phyloP scores from a whole-genome alignment of 1,140 invertebrate genomes.

The Lordiphosa collinella region DNA sequence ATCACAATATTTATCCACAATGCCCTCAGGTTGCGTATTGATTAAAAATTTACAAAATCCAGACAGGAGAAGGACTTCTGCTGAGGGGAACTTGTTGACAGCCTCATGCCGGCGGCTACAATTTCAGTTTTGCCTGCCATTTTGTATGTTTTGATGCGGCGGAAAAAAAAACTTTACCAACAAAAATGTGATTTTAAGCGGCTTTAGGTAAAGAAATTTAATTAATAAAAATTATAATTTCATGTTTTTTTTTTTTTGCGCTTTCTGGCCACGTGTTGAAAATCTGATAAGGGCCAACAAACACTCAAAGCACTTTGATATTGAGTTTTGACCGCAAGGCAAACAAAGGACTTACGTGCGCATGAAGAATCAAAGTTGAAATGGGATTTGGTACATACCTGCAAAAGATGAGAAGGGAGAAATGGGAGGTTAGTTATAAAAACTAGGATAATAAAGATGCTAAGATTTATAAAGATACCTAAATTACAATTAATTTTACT shows the following conservation, averaged over 20 bases:
- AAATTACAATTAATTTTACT: too few species aligned
- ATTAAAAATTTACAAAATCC: slow-evolving; percentile 57
- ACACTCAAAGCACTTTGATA: slow-evolving; percentile 37
- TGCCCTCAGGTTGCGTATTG: slow-evolving; percentile 56
- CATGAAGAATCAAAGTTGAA: slow-evolving; percentile 30
- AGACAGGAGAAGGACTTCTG: neutral
- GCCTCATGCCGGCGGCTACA: slow-evolving; percentile 30
- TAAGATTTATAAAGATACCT: too few species aligned
- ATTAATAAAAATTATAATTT: slow-evolving; percentile 65
- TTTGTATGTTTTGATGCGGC: too few species aligned
- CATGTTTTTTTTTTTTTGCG: slow-evolving; percentile 15
- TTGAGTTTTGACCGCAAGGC: slow-evolving; percentile 30
- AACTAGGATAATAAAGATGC: too few species aligned
- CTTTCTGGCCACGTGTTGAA: slow-evolving; percentile 44
- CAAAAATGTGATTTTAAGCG: slow-evolving; percentile 57
- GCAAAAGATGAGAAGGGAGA: slow-evolving; percentile 22
- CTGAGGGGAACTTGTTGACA: slow-evolving; percentile 58
- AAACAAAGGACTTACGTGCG: slow-evolving; percentile 46
- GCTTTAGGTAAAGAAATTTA: slow-evolving; percentile 58
- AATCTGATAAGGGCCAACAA: slow-evolving; percentile 56
- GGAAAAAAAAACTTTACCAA: slow-evolving; percentile 25
- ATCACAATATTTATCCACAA: slow-evolving; percentile 70
- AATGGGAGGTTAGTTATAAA: slow-evolving; percentile 1
- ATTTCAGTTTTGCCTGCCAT: slow-evolving; percentile 38
- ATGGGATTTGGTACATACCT: slow-evolving; percentile 42